Evolutionary conservation across 2,888 invertebrate genomes (phyloP), one percentile per base, ranked within the genome.

Genomic region (Trypoxylon attenuatum): DNA sequence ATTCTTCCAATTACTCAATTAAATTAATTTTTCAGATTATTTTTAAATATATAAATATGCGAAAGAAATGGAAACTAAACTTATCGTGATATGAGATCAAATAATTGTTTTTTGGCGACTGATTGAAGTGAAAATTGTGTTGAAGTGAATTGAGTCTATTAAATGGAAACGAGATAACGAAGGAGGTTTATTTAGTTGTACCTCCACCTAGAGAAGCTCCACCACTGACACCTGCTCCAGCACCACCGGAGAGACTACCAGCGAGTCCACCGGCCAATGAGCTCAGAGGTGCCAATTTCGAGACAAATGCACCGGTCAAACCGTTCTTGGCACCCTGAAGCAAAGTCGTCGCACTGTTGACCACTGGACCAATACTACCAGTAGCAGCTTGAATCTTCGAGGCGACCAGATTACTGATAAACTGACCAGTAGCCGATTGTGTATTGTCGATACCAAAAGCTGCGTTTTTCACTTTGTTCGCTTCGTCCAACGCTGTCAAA

Each of bases 391-490:
- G 91, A 59, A 94, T 90, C 41, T 93, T 91, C 68, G 92, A 91
- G 0, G 92, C 90, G 73, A 94, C 89, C 54, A 93, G 88, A 18
- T 91, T 90, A 67, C 91, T 91, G 61, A 94, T 88, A 39, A 89
- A 89, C 55, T 89, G 89, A 16, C 87, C 82, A 15, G 92, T 90
- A 1, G 90, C 90, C 53, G 89, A 89, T 47, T 89, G 88, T n/a
- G 92, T 93, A 8, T 90, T 80, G 79, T 91, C 91, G 80, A 94
- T 94, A 46, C 92, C 92, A 83, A 91, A 93, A 79, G 92, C 92
- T 71, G 90, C 91, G 87, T 94, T 95, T 86, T 94, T 92, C 78
- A 90, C 92, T 76, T 93, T 91, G 87, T 94, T 95, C 73, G 91
- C 87, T 51, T 89, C 90, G 87, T 95, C 94, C 82, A 94, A 87